Conservation (phyloP, 1,140 invertebrate genomes). For the Lithobius niger region DNA sequence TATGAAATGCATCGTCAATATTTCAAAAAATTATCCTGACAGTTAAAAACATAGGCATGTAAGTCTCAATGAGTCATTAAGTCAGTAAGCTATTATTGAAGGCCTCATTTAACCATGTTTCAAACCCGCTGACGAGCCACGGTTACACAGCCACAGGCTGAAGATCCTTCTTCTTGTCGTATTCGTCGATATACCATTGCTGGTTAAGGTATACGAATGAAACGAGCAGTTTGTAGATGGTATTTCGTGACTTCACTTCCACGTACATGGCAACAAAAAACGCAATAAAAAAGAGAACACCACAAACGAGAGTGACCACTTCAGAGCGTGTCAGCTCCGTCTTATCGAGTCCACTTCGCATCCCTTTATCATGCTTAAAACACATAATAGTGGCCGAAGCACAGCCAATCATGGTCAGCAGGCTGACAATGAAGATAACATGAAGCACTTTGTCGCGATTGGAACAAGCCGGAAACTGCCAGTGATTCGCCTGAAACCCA, state of each 20-base stretch:
- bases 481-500: conserved; percentile 32
- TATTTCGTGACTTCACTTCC: conserved; percentile 40
- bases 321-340: conserved; percentile 36
- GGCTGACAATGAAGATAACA: conserved; percentile 33
- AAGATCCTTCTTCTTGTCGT: conserved; percentile 28
- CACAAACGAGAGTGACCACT: conserved; percentile 38
- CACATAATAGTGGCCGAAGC: conserved; percentile 38
- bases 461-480: conserved; percentile 35
- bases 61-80: too few species aligned
- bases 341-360: conserved; percentile 24
- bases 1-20: too few species aligned
- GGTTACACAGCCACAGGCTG: conserved; percentile 11
- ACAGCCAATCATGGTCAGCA: conserved; percentile 37
- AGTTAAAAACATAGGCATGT: too few species aligned
- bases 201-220: conserved; percentile 39
- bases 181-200: conserved; percentile 39
- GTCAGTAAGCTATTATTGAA: too few species aligned
- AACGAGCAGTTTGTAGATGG: conserved; percentile 35
- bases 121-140: too few species aligned
- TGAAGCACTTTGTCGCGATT: conserved; percentile 38
- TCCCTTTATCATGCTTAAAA: conserved; percentile 37
- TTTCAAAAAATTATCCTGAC: too few species aligned
- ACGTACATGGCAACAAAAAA: conserved; percentile 44
- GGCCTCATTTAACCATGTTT: too few species aligned
- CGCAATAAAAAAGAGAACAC: conserved; percentile 40